Base-by-base conservation (phyloP, 1,140 invertebrate genomes). In the Macrobrachium nipponense region DNA sequence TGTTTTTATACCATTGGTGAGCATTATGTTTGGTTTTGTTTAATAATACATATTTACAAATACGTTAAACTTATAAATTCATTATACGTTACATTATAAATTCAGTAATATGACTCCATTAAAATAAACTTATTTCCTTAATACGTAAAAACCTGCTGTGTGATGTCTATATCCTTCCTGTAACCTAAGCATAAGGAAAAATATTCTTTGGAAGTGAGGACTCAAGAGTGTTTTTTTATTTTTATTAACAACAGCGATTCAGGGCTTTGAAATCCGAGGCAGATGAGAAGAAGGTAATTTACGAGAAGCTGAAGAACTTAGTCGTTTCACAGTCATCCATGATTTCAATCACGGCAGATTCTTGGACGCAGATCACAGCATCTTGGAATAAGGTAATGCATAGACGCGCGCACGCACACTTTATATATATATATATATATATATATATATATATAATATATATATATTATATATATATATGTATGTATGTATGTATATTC, bases 261-360 rank as follows among this genome's bases (percentile, higher is more conserved):
- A 89, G 95, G 95, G 91, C 92, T 20, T 75, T 89, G n/a, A 80
- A 81, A 70, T 82, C 91, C 64, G 96, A 97, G 90, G 92, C 95
- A 68, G 93, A 95, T 87, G 93, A 94, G 20, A 95, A 95, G 90
- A 92, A 93, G 89, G 90, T 93, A 44, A 91, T 94, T 36, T 97
- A 95, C 89, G 93, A 94, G 77, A 95, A 95, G 89, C 91, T 97
- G 59, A 94, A 94, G 90, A 93, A 93, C 90, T 92, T 96, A 68
- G 94, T 96, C 68, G 94, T 96, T 87, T 94, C 94, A 6, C 94
- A 95, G 89, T 87, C 87, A 7, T 95, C 94, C 89, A 93, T 95
- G 89, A 94, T 96, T 66, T 95, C 95, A 78, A 95, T 97, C 83
- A 95, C 95, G 2, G 92, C 93, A 60, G 95, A 96, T 89, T 95